Base-by-base conservation (phyloP, 2,797 vertebrate genomes). In the Bryconaethiops microstoma region DNA sequence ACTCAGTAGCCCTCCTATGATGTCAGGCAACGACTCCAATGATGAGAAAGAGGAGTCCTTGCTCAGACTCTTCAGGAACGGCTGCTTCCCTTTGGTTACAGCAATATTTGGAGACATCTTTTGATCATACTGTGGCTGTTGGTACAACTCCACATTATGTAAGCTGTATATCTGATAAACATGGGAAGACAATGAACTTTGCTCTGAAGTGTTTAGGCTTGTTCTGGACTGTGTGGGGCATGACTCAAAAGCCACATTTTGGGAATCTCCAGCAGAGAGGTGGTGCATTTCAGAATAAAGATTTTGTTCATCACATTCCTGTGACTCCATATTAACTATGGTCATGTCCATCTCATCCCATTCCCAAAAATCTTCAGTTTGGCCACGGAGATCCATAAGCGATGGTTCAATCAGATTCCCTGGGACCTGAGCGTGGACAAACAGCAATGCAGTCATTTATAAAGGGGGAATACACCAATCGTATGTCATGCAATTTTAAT, bases 311-410 rank as follows among this genome's bases (percentile, higher is more conserved):
- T 92, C 92, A 62, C 87, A 91, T 65, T 96, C 93, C 75, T 78
- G 86, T 82, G 93, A 88, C 65, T 95, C 93, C 87, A 94, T 92
- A 35, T 93, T 89, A 79, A 94, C 85, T 89, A 96, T 95, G 84
- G 96, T 95, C 91, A 99, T 97, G 74, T 99, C 98, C 1, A 94
- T 99, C 87, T 99, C 98, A 84, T 99, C 98, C 98, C 98, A 99
- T 88, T 99, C 98, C 88, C 98, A 94, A 25, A 95, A 97, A 87
- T 99, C 98, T 71, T 99, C 98, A 16, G 81, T 91, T 12, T 78
- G 77, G 4, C 88, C 88, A 62, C 87, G 96, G 78, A 98, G 93
- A 88, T 98, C 96, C 86, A 96, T 95, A 60, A 97, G 92, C 55
- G 94, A 94, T 4, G 95, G 93, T 85, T 99, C 98, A 82, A 98